These are phyloP conservation scores for Helostoma temminkii DNA, from an alignment of 2,797 vertebrate species.

Conservation along the genomic window DNA sequence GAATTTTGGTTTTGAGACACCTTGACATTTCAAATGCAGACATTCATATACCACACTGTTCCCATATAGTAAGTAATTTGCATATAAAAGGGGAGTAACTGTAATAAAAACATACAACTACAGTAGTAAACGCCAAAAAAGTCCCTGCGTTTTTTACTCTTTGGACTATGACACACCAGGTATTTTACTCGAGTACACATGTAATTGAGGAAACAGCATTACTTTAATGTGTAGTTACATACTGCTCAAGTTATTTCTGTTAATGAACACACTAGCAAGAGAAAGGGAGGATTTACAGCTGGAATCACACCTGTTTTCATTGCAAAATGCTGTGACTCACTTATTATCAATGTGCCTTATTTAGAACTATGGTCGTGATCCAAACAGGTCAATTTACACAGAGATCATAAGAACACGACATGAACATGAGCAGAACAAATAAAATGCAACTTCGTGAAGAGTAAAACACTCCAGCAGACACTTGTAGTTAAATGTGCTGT, in stretches of 20 bases:
- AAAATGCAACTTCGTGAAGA: background rate
- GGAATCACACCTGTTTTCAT: background rate
- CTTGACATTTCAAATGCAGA: no score
- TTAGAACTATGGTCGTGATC: background rate
- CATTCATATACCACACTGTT: no score
- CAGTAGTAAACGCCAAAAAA: no score
- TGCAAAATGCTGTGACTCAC: background rate
- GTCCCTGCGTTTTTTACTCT: no score
- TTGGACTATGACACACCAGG: background rate
- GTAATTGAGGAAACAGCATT: background rate
- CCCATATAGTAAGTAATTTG: no score
- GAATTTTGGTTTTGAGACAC: no score
- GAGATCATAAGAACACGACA: background rate
- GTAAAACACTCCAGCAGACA: background rate
- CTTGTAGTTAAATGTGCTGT: background rate
- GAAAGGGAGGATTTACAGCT: background rate
- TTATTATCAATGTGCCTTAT: background rate
- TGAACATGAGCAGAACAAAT: background rate
- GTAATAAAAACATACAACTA: no score
- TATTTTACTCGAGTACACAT: background rate
- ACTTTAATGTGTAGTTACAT: background rate
- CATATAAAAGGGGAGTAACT: no score
- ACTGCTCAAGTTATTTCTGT: background rate
- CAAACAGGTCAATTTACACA: background rate
- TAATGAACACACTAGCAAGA: background rate